Evolutionary conservation across 2,888 invertebrate genomes (phyloP).

Genomic region (Coenonympha glycerion): DNA sequence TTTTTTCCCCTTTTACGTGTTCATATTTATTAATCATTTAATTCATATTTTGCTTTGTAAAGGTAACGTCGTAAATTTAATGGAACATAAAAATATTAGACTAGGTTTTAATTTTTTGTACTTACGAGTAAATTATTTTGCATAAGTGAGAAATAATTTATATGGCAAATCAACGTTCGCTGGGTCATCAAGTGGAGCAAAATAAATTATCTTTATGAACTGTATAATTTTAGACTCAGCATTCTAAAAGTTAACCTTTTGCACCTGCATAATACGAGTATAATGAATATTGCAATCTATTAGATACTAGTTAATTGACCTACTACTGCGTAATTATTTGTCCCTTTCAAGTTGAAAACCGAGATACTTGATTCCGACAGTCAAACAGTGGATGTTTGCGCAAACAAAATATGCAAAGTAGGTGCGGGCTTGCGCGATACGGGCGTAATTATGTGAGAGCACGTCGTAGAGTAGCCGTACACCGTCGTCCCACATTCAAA

Average conservation of each 20-base stretch:
- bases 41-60: slow-evolving; percentile 5
- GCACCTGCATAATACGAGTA: no score
- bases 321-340: slow-evolving; percentile 40
- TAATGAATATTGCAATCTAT: no score
- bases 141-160: no score
- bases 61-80: slow-evolving; percentile 10
- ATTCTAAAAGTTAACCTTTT: slow-evolving; percentile 5
- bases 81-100: slow-evolving; percentile 9
- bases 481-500: slow-evolving; percentile 58
- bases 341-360: slow-evolving; percentile 45
- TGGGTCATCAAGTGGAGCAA: no score
- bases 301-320: slow-evolving; percentile 43
- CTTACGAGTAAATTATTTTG: no score
- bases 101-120: neutral
- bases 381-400: slow-evolving; percentile 67
- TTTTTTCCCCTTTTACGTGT: slow-evolving; percentile 11
- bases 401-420: slow-evolving; percentile 74
- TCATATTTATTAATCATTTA: no score
- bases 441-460: slow-evolving; percentile 70
- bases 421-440: slow-evolving; percentile 65
- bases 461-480: slow-evolving; percentile 56
- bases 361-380: slow-evolving; percentile 68
- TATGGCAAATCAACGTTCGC: no score
- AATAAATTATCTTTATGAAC: slow-evolving; percentile 1
- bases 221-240: neutral